A percentile compares a stretch with the other conserved stretches of the same genome.
Evolutionary conservation across 53 echinoderm and acorn worm genomes (phyloP).

Genomic region (Arbacia lixula): DNA sequence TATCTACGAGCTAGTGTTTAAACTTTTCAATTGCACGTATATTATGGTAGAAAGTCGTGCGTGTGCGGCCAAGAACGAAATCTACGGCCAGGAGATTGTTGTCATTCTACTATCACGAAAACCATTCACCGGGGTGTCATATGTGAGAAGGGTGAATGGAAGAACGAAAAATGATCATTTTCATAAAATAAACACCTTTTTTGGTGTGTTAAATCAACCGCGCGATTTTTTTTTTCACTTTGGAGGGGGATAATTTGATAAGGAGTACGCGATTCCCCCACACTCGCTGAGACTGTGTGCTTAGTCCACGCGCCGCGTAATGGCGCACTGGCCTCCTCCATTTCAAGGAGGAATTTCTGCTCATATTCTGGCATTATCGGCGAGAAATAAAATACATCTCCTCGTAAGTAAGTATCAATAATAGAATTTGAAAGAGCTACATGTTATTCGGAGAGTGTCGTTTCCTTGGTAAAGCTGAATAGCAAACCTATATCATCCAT

Average conservation of each 20-base stretch:
- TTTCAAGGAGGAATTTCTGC: not conserved
- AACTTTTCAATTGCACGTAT: no score
- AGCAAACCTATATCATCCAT: no score
- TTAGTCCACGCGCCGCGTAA: not conserved
- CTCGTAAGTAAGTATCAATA: slow-evolving; percentile 51
- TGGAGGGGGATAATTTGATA: slow-evolving; percentile 37
- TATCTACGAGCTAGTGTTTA: no score
- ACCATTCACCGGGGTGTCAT: no score
- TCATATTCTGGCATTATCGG: slow-evolving; percentile 32
- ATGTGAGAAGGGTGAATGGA: no score
- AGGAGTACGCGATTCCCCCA: slow-evolving; percentile 9
- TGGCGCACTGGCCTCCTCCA: not conserved
- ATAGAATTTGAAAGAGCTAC: slow-evolving; percentile 38
- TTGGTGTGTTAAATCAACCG: slow-evolving; percentile 43
- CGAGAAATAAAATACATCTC: slow-evolving; percentile 20
- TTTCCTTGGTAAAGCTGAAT: slow-evolving; percentile 26
- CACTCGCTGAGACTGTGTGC: slow-evolving; percentile 19
- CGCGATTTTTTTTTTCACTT: slow-evolving; percentile 25
- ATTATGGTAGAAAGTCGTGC: no score
- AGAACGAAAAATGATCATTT: slow-evolving; percentile 41
- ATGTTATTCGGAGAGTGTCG: not conserved
- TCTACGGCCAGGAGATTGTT: no score
- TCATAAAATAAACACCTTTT: slow-evolving; percentile 47
- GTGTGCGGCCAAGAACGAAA: no score
- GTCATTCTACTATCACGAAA: no score